Conservation (phyloP, 2,888 invertebrate genomes). For the Octonoba sinensis region DNA sequence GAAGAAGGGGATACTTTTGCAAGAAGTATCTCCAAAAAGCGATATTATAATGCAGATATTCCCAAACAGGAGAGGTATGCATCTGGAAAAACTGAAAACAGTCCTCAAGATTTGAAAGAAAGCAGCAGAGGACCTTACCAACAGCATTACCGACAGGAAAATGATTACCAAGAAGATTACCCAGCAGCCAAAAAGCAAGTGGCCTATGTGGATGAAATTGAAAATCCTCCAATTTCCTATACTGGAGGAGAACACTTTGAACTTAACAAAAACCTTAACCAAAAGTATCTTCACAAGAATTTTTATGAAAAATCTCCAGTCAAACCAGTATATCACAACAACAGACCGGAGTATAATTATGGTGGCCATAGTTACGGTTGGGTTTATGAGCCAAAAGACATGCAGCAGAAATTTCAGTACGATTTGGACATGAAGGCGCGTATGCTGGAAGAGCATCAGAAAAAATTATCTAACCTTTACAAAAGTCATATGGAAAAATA, state of each 20-base stretch:
- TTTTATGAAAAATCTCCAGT: no score
- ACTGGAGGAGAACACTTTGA: no score
- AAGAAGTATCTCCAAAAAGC: no score
- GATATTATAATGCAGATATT: no score
- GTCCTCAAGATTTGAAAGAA: not conserved
- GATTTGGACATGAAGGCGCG: conserved; percentile 5
- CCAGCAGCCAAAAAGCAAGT: not conserved
- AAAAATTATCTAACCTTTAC: conserved; percentile 30
- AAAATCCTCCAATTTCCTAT: not conserved
- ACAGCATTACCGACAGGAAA: not conserved
- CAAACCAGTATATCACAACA: not conserved
- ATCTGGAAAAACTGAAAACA: not conserved
- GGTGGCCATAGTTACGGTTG: conserved; percentile 35
- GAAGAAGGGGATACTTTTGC: no score
- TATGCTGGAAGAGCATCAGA: conserved; percentile 33
- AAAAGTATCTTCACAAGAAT: no score
- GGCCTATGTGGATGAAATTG: not conserved
- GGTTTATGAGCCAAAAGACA: conserved; percentile 15
- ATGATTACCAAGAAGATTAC: conserved; percentile 6
- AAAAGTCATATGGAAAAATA: conserved; percentile 28
- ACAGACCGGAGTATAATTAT: conserved; percentile 6
- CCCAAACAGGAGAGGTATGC: no score
- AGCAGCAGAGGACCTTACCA: not conserved
- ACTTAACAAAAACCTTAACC: no score
- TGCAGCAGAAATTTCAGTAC: conserved; percentile 1